Evolutionary conservation across 2,113 vertebrate genomes (phyloP).

Genomic region (Podilymbus podiceps): DNA sequence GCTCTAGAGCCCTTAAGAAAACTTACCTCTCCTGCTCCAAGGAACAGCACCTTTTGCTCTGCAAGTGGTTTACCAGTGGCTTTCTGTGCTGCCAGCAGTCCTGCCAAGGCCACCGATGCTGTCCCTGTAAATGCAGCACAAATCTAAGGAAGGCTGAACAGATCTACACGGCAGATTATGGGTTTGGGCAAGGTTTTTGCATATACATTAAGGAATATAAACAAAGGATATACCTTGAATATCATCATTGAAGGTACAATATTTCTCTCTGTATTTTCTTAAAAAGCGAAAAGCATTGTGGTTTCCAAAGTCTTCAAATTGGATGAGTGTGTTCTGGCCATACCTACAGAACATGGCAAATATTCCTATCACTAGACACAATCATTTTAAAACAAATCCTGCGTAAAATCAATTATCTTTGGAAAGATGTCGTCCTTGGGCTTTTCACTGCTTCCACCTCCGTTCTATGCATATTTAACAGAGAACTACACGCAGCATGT

Average conservation of each 20-base stretch:
- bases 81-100: slow-evolving; percentile 88
- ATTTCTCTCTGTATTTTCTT: slow-evolving; percentile 91
- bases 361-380: not conserved
- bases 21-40: slow-evolving; percentile 94
- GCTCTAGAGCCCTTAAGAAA: not conserved
- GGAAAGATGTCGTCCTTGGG: not conserved
- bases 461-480: rapidly evolving
- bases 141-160: not conserved
- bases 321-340: slow-evolving; percentile 92
- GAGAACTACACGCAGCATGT: rapidly evolving
- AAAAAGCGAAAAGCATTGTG: slow-evolving; percentile 96
- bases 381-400: not conserved
- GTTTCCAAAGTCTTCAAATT: slow-evolving; percentile 98
- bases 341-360: slow-evolving; percentile 65
- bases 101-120: slow-evolving; percentile 90
- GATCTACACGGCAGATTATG: rapidly evolving
- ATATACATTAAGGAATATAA: rapidly evolving
- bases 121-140: slow-evolving; percentile 78
- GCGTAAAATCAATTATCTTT: rapidly evolving
- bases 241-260: slow-evolving; percentile 97
- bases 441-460: not conserved
- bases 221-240: slow-evolving; percentile 86
- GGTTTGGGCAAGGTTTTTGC: not conserved
- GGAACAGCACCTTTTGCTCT: slow-evolving; percentile 91
- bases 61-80: slow-evolving; percentile 84